These are phyloP conservation scores for Chionis minor DNA, from an alignment of 2,113 vertebrate genomes.

Conservation along the genomic window DNA sequence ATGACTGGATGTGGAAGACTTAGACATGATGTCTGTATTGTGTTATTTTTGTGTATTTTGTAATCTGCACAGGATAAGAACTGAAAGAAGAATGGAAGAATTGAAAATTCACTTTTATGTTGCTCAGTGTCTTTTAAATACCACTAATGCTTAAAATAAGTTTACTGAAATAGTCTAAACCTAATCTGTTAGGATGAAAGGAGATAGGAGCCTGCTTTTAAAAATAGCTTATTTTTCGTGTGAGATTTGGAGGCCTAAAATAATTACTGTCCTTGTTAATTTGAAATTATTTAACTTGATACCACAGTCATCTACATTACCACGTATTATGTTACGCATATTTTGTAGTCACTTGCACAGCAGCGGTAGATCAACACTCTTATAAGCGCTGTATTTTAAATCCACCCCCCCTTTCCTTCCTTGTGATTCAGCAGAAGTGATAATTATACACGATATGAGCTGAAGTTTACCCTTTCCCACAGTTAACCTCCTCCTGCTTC, in stretches of 20 bases:
- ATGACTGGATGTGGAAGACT: neutral
- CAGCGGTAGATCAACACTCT: neutral
- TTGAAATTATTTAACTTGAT: neutral
- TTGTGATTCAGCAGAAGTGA: neutral
- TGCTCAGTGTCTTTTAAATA: neutral
- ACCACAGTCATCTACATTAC: accelerated
- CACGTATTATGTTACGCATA: accelerated
- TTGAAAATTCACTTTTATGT: neutral
- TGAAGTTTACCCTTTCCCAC: constrained; percentile 38
- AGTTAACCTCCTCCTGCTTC: constrained; percentile 30
- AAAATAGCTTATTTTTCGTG: neutral
- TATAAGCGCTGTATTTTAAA: neutral
- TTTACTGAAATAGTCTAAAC: neutral
- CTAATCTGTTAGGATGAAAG: neutral
- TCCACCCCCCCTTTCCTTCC: constrained; percentile 1
- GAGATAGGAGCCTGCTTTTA: neutral
- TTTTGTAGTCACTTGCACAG: neutral
- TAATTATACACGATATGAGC: neutral
- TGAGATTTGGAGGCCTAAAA: neutral
- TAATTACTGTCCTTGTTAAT: neutral
- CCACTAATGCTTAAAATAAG: neutral
- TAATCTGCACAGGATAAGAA: neutral
- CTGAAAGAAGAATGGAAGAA: neutral
- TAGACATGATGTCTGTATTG: neutral
- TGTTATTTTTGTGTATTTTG: neutral